phyloP scores from a whole-genome alignment of 2,888 invertebrate genomes.

The Sarcophaga carnaria region DNA sequence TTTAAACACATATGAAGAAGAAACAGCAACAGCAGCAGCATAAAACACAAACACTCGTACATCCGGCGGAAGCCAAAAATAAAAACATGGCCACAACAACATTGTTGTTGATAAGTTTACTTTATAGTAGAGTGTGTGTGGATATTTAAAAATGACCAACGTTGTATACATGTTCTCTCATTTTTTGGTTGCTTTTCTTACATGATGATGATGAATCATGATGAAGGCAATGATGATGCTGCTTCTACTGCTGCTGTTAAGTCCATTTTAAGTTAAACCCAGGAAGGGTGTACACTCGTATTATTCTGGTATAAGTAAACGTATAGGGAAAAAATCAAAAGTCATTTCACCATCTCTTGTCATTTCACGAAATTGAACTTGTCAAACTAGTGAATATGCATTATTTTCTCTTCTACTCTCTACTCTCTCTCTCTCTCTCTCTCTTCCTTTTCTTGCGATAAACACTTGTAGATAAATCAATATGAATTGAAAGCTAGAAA shows the following conservation, averaged over 20 bases:
- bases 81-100: constrained; percentile 56
- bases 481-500: constrained; percentile 32
- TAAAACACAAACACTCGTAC: constrained; percentile 64
- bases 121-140: neutral
- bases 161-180: neutral
- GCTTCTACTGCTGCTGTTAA: too few relatives aligned
- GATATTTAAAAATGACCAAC: constrained; percentile 48
- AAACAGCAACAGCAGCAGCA: neutral
- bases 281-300: neutral
- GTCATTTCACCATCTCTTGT: constrained; percentile 62
- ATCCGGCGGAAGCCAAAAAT: constrained; percentile 62
- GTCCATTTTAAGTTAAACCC: too few relatives aligned
- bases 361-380: constrained; percentile 69
- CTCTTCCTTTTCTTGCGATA: neutral
- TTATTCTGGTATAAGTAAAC: neutral
- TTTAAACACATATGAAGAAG: constrained; percentile 34
- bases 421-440: too few relatives aligned
- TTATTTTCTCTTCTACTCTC: constrained; percentile 24
- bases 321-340: constrained; percentile 42
- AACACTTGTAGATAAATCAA: constrained; percentile 31
- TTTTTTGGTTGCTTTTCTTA: neutral
- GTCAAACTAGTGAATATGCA: constrained; percentile 70
- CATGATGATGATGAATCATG: neutral
- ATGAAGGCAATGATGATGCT: too few relatives aligned
- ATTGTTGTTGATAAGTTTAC: neutral